These are phyloP conservation scores for Tokudaia muenninki DNA, from an alignment of 2,797 vertebrate species.

Conservation along the genomic window DNA sequence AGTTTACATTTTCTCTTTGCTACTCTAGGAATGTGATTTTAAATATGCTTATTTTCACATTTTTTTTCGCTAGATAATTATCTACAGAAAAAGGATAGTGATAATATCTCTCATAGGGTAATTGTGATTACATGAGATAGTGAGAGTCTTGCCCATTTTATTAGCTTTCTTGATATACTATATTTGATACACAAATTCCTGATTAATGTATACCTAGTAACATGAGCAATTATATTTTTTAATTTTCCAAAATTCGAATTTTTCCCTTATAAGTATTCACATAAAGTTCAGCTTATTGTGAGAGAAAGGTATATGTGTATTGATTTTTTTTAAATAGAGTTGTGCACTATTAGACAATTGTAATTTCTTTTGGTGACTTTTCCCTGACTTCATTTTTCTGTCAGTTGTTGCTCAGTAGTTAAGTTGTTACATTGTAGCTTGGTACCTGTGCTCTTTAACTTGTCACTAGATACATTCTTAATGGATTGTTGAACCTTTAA, in stretches of 20 bases:
- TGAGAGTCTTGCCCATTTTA: neutral
- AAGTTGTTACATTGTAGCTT: slow-evolving; percentile 43
- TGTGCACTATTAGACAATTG: rapidly evolving
- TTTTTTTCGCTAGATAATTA: neutral
- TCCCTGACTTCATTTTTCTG: neutral
- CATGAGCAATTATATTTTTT: neutral
- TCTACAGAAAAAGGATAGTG: neutral
- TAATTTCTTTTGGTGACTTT: neutral
- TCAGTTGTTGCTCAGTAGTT: neutral
- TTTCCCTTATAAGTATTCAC: neutral
- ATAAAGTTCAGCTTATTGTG: neutral
- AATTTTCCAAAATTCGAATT: slow-evolving; percentile 1
- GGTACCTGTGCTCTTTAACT: slow-evolving; percentile 59
- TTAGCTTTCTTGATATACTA: neutral
- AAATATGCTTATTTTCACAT: neutral
- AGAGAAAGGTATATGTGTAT: neutral
- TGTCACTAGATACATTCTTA: slow-evolving; percentile 45
- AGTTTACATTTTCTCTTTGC: neutral
- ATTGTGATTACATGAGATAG: neutral
- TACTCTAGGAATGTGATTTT: neutral
- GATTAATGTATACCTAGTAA: neutral
- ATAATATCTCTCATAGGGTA: neutral
- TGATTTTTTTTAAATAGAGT: slow-evolving; percentile 17
- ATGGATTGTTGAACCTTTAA: slow-evolving; percentile 77
- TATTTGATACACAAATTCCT: slow-evolving; percentile 24